Evolutionary conservation across 2,113 vertebrate genomes (phyloP), one percentile per base, ranked within the genome.

Genomic region (Nothocercus julius): DNA sequence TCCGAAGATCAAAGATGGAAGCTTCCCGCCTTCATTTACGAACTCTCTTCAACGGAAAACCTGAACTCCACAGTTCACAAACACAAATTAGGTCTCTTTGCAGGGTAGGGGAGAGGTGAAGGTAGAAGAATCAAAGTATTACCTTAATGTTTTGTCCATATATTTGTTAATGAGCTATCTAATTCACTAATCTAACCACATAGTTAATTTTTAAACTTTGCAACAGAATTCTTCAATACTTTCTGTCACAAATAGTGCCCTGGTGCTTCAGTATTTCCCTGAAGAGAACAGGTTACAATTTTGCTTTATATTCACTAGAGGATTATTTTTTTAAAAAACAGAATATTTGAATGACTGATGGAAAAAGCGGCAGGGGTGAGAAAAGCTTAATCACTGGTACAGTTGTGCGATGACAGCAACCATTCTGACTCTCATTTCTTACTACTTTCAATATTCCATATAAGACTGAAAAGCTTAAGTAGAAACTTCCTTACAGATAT

Each of bases 321-420:
- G 19, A 66, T 53, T 53, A 30, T 28, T 56, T 8, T 28, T 56
- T 56, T 56, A 17, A 7, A 30, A 56, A 14, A 56, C 85, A 69
- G 47, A 75, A 80, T 24, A 90, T 73, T 0, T 75, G 69, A 95
- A 84, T 86, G 76, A 74, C 17, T 90, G 85, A 59, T 3, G 75
- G 8, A 82, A 90, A 94, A 94, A 82, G 91, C 6, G 64, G 34
- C 25, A 93, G 47, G 24, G 45, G 54, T n/a, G 40, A n/a, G 85
- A 94, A 92, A 20, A 53, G 64, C 77, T 95, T 93, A 95, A 93
- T 93, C 95, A 93, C 81, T 45, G 40, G 49, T 82, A 96, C 92
- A 95, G 89, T 93, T 32, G 7, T 19, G 67, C 82, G 70, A 69
- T 61, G 79, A 53, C 49, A 92, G 62, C 5, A 58, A 93, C 79